phyloP scores from a whole-genome alignment of 53 echinoderm and acorn worm genomes.

The Temnopleurus reevesii region DNA sequence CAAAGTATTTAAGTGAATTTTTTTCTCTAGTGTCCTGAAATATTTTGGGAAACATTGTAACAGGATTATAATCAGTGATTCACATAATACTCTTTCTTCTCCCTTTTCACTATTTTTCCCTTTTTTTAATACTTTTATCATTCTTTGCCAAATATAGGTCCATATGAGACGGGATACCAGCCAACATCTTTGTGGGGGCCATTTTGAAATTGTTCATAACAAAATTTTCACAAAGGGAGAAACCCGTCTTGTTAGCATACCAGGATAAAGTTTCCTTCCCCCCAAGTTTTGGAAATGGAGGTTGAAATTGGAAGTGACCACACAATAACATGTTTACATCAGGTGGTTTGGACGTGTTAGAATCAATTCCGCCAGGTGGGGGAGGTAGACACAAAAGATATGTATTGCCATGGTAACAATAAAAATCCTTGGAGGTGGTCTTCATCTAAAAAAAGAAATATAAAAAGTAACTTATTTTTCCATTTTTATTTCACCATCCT shows the following conservation, averaged over 20 bases:
- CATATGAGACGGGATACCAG: too few species aligned
- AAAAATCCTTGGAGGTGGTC: not conserved
- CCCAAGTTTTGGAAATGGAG: not conserved
- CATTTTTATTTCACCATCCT: too few species aligned
- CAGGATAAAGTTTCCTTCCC: not conserved
- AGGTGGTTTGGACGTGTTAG: not conserved
- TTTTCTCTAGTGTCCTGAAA: too few species aligned
- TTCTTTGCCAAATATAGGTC: too few species aligned
- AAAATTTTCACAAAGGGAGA: not conserved
- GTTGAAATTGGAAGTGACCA: not conserved
- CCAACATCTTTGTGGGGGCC: too few species aligned
- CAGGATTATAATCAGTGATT: too few species aligned
- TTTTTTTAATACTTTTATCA: too few species aligned
- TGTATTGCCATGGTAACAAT: not conserved
- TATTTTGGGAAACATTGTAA: too few species aligned
- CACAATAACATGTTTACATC: constrained; percentile 33
- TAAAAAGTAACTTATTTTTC: too few species aligned
- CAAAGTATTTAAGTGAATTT: too few species aligned
- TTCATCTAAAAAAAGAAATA: not conserved
- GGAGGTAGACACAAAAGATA: not conserved
- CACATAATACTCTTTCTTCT: too few species aligned
- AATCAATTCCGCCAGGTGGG: not conserved
- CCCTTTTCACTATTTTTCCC: too few species aligned
- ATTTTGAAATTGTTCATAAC: constrained; percentile 5
- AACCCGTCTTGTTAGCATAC: not conserved